phyloP scores from a whole-genome alignment of 2,888 invertebrate species.

The Microctonus hyperodae region DNA sequence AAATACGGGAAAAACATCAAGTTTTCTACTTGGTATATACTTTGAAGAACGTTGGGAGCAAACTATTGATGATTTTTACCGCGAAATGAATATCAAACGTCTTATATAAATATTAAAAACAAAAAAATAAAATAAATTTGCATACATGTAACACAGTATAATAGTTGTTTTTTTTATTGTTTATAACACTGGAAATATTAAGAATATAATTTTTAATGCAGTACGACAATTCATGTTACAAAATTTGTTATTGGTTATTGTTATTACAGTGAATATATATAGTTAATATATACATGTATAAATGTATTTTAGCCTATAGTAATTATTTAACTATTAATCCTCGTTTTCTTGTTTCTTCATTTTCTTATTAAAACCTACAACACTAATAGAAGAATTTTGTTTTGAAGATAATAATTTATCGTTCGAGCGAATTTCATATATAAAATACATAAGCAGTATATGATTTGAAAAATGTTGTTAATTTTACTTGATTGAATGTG shows the following conservation, averaged over 20 bases:
- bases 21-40: constrained; percentile 85
- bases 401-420: constrained; percentile 7
- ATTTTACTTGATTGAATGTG: constrained; percentile 22
- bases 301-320: constrained; percentile 8
- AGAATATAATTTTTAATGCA: constrained; percentile 62
- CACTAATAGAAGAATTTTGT: constrained; percentile 17
- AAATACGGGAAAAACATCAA: constrained; percentile 75
- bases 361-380: constrained; percentile 27
- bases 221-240: constrained; percentile 60
- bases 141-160: constrained; percentile 51
- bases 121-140: constrained; percentile 20
- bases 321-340: neutral
- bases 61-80: constrained; percentile 78
- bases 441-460: constrained; percentile 7
- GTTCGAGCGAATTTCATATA: constrained; percentile 3
- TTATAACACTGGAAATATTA: constrained; percentile 62
- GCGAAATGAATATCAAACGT: constrained; percentile 76
- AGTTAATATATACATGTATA: constrained; percentile 22
- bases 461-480: constrained; percentile 2
- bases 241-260: constrained; percentile 36
- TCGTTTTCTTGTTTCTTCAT: neutral
- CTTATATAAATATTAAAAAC: constrained; percentile 2
- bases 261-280: constrained; percentile 26
- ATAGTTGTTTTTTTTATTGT: constrained; percentile 57
- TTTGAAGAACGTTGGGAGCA: constrained; percentile 96